Base-by-base conservation (phyloP, 2,888 invertebrate genomes). In the Piscicola geometra region DNA sequence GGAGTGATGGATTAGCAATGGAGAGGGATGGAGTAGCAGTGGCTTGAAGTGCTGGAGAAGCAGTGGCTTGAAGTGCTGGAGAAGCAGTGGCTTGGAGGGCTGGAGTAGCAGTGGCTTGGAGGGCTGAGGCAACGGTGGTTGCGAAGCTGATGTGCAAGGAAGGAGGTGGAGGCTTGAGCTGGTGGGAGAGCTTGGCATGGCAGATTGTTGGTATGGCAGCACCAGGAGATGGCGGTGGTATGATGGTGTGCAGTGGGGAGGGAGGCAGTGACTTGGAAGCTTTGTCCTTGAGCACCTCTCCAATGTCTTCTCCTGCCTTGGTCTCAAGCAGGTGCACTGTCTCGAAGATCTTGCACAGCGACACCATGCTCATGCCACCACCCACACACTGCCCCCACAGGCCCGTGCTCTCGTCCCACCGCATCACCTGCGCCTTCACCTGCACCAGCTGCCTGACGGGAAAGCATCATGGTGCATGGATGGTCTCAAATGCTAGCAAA, bases 361-460 rank as follows among this genome's bases (percentile, higher is more conserved):
- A 64, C 64, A 73, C 73, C n/a, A 30, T 32, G 64, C 73, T 73
- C 56, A 73, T 33, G 9, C 73, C 73, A n/a, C 73, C 73, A 21
- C 73, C 73, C 25, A 52, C 60, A 60, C 52, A 73, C 36, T 52
- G 47, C n/a, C 73, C 73, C 73, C 73, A 73, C 25, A 73, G 41
- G 12, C 73, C 64, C 1, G 73, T 73, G 28, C 73, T 73, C 33
- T 64, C 64, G 73, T 73, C 73, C 73, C 73, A 73, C n/a, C 56
- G 25, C 73, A 73, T 73, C 60, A 73, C 73, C 41, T 73, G 73
- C 12, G 73, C 73, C 15, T 56, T 3, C 64, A 73, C 73, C 36
- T 73, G 64, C 15, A 73, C 64, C 33, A 73, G 21, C 15, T 73
- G 60, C 25, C 73, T 73, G 60, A 36, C 3, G n/a, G 5, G 25